These are phyloP conservation scores for Sebastes matsubarae DNA, from an alignment of 2,797 vertebrate species.

Conservation along the genomic window DNA sequence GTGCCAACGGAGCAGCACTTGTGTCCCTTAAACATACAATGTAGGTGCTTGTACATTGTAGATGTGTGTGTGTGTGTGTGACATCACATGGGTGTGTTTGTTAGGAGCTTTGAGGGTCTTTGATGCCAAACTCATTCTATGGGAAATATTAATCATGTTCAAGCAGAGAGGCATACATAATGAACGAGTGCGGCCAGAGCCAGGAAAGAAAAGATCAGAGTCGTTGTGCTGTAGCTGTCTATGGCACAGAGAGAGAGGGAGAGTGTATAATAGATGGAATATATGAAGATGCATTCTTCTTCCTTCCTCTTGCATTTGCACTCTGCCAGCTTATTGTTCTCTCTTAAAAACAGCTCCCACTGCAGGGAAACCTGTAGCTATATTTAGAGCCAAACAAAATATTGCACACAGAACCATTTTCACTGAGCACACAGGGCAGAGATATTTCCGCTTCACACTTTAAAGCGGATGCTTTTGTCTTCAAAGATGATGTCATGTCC, in stretches of 20 bases:
- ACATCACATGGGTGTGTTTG: not conserved
- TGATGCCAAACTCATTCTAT: conserved; percentile 64
- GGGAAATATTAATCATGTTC: conserved; percentile 72
- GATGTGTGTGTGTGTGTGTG: not conserved
- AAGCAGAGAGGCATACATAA: conserved; percentile 59
- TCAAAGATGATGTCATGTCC: conserved; percentile 52
- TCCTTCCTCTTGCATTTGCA: conserved; percentile 40
- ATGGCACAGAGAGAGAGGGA: conserved; percentile 13
- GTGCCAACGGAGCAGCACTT: conserved; percentile 17
- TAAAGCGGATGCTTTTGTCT: conserved; percentile 49
- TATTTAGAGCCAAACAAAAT: conserved; percentile 67
- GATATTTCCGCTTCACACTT: conserved; percentile 26
- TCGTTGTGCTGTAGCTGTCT: conserved; percentile 37
- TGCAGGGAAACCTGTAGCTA: conserved; percentile 66
- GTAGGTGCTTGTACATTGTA: not conserved
- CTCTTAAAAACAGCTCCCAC: conserved; percentile 54
- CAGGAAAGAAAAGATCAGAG: conserved; percentile 39
- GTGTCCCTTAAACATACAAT: conserved; percentile 35
- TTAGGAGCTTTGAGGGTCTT: conserved; percentile 43
- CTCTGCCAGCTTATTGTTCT: conserved; percentile 64
- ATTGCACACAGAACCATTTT: conserved; percentile 30
- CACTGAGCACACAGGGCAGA: conserved; percentile 24
- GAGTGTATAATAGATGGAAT: conserved; percentile 34
- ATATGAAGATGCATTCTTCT: conserved; percentile 46
- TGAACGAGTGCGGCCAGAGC: conserved; percentile 43